phyloP scores from a whole-genome alignment of 1,140 invertebrate species.

The Laupala kohalensis region DNA sequence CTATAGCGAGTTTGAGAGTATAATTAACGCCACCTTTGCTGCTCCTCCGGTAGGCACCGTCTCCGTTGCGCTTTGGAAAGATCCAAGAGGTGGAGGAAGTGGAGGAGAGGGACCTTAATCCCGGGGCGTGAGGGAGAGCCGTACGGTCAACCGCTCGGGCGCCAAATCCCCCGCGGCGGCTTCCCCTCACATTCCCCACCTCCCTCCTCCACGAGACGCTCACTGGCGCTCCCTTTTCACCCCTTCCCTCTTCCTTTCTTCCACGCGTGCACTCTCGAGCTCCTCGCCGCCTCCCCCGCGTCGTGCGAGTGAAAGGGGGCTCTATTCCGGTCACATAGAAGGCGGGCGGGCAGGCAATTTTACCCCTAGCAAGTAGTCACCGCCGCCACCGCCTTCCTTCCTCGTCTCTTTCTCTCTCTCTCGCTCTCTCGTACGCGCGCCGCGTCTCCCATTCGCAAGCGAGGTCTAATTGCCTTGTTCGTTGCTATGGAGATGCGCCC shows the following conservation, averaged over 20 bases:
- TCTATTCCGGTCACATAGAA: background rate
- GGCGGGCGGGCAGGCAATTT: constrained; percentile 2
- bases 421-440: background rate
- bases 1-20: no score
- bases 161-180: background rate
- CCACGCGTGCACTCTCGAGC: background rate
- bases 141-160: background rate
- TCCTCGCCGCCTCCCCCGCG: no score
- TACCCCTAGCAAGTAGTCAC: background rate
- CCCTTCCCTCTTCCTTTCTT: no score
- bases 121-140: background rate
- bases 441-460: constrained; percentile 1
- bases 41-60: no score
- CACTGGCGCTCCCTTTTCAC: background rate
- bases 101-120: background rate
- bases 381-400: background rate
- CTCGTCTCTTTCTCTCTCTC: background rate
- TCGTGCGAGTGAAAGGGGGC: background rate
- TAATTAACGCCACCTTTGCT: no score
- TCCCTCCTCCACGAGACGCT: background rate
- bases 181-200: background rate
- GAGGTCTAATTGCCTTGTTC: constrained; percentile 9
- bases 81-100: no score
- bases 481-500: constrained; percentile 9
- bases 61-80: no score